phyloP scores from a whole-genome alignment of 2,888 invertebrate genomes.

The Helleia helle region DNA sequence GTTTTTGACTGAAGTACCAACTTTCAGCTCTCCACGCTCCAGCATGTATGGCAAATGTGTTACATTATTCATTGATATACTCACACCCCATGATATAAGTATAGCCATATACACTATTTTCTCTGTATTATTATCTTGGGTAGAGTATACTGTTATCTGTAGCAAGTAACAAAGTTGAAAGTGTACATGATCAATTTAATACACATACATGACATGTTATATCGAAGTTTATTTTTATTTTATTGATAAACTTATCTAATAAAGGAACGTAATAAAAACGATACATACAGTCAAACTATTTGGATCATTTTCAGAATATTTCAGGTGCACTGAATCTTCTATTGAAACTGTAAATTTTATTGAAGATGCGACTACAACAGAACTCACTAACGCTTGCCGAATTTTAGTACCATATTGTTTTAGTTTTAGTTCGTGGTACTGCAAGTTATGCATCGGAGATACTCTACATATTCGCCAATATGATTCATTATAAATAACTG shows the following conservation, averaged over 20 bases:
- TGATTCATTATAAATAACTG: slow-evolving; percentile 57
- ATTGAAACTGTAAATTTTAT: slow-evolving; percentile 43
- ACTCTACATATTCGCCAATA: slow-evolving; percentile 51
- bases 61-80: slow-evolving; percentile 30
- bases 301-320: slow-evolving; percentile 49
- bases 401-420: slow-evolving; percentile 60
- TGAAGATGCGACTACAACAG: slow-evolving; percentile 32
- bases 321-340: slow-evolving; percentile 42
- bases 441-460: slow-evolving; percentile 51
- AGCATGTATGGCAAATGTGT: slow-evolving; percentile 58
- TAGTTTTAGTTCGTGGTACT: slow-evolving; percentile 42
- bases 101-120: slow-evolving; percentile 40
- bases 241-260: too few species aligned
- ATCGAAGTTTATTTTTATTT: too few species aligned
- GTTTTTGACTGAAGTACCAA: slow-evolving; percentile 43
- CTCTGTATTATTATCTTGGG: slow-evolving; percentile 25
- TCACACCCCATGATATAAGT: slow-evolving; percentile 54
- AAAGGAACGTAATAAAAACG: too few species aligned
- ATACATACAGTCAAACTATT: slow-evolving; percentile 51
- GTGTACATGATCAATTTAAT: too few species aligned
- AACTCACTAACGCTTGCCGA: slow-evolving; percentile 44
- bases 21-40: slow-evolving; percentile 51
- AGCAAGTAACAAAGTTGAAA: too few species aligned
- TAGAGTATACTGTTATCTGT: slow-evolving; percentile 46
- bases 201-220: too few species aligned